Evolutionary conservation across 2,113 vertebrate genomes (phyloP), one percentile per base, ranked within the genome.

Genomic region (Rhea americana): DNA sequence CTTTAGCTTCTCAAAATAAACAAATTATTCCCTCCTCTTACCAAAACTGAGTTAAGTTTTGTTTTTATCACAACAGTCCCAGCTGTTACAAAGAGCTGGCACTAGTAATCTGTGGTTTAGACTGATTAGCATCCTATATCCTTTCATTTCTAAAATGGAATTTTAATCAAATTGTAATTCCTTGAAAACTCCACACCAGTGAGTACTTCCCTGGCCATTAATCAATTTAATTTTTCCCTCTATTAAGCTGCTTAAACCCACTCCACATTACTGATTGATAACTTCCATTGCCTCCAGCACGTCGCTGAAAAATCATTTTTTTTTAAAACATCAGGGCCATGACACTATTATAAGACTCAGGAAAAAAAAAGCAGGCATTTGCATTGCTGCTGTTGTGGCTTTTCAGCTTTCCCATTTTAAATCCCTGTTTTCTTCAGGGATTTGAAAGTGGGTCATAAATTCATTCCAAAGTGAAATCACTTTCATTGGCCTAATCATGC

Each of bases 361-460:
- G 92, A 94, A 88, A 92, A 89, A 47, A 94, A 55, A 55, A 51
- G 83, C 90, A 92, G 76, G 94, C 83, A 2, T 85, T 91, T 90
- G 72, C 70, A 87, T 71, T 87, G 88, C 78, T 91, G 45, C 76
- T 80, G 48, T 89, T 93, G 92, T 88, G 91, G 90, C 70, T 96
- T 97, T 96, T 92, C 89, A 83, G 88, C 71, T 89, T 91, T 93
- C 75, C 66, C 70, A 43, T 93, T 96, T 93, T 87, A 94, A 94
- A 94, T 93, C 89, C 59, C 45, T 85, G 39, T 93, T 95, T 96
- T 95, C 95, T 96, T 96, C 91, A 93, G 95, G 88, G 95, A 96
- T 95, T 96, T 96, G 91, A 96, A 96, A 96, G 85, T 96, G 90
- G 96, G 94, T 96, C 90, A 96, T 93, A 96, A 96, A 96, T 94